Evolutionary conservation across 1,140 invertebrate species (phyloP).

Genomic region (Nomia melanderi): DNA sequence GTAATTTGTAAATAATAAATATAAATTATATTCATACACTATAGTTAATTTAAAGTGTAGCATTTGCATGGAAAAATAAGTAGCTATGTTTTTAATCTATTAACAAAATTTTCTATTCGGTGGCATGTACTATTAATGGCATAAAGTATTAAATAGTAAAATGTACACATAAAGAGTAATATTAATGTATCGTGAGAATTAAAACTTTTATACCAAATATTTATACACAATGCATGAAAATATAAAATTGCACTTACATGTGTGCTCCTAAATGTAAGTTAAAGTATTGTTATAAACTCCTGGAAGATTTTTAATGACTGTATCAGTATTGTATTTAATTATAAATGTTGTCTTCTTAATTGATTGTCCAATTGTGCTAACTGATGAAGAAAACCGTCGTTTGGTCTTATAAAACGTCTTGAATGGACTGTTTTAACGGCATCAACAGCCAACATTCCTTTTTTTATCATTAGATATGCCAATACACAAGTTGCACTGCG

Average conservation of each 20-base stretch:
- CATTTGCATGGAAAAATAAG: background rate
- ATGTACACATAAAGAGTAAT: background rate
- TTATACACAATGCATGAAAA: conserved; percentile 4
- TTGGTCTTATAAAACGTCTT: conserved; percentile 87
- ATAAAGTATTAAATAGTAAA: conserved; percentile 2
- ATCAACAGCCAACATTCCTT: conserved; percentile 87
- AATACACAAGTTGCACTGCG: conserved; percentile 90
- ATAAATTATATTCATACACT: background rate
- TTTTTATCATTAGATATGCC: conserved; percentile 92
- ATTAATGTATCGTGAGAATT: background rate
- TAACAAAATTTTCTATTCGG: background rate
- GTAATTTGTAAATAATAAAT: conserved; percentile 20
- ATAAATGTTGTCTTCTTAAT: conserved; percentile 80
- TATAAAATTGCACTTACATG: background rate
- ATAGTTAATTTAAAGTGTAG: background rate
- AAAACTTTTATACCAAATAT: background rate
- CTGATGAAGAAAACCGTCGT: conserved; percentile 90
- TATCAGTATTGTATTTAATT: conserved; percentile 25
- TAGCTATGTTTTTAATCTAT: background rate
- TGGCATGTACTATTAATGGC: background rate
- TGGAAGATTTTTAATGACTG: background rate
- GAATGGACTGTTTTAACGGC: conserved; percentile 86
- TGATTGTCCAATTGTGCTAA: conserved; percentile 87
- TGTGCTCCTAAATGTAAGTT: too few species aligned
- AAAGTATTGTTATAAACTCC: too few species aligned